phyloP scores from a whole-genome alignment of 2,888 invertebrate species.

The Timema podura region DNA sequence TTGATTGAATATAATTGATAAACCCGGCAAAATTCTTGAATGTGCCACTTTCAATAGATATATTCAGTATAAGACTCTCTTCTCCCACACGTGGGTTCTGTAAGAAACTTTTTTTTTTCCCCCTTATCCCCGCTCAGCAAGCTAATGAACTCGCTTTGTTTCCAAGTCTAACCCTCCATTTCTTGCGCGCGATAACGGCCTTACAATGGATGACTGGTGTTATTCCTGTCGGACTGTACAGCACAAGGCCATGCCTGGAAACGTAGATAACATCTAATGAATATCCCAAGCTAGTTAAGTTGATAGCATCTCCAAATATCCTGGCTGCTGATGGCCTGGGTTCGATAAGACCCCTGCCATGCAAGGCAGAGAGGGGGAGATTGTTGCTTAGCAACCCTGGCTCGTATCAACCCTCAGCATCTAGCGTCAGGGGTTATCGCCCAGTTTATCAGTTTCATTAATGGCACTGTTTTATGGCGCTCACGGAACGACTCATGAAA shows the following conservation, averaged over 20 bases:
- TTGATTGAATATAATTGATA: no score
- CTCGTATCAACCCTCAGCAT: slow-evolving; percentile 24
- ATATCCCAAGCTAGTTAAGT: slow-evolving; percentile 33
- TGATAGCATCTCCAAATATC: slow-evolving; percentile 33
- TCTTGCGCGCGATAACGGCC: no score
- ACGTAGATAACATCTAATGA: slow-evolving; percentile 31
- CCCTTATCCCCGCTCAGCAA: no score
- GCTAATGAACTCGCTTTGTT: no score
- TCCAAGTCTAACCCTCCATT: no score
- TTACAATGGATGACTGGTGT: not conserved
- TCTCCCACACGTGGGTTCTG: no score
- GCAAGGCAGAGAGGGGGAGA: slow-evolving; percentile 20
- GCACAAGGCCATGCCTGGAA: slow-evolving; percentile 25
- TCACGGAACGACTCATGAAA: slow-evolving; percentile 20
- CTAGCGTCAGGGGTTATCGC: slow-evolving; percentile 23
- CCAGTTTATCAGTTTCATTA: slow-evolving; percentile 28
- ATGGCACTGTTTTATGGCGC: slow-evolving; percentile 27
- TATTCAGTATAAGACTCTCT: no score
- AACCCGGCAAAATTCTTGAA: no score
- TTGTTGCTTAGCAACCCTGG: slow-evolving; percentile 29
- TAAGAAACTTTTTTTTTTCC: no score
- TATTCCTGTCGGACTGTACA: slow-evolving; percentile 20
- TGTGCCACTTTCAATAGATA: no score
- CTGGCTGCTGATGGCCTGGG: slow-evolving; percentile 42
- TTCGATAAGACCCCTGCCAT: slow-evolving; percentile 42